Percentiles rank a stretch among this genome's conserved stretches.
These are phyloP conservation scores for Chelonia mydas DNA, from an alignment of 2,797 vertebrate genomes.

Conservation along the genomic window DNA sequence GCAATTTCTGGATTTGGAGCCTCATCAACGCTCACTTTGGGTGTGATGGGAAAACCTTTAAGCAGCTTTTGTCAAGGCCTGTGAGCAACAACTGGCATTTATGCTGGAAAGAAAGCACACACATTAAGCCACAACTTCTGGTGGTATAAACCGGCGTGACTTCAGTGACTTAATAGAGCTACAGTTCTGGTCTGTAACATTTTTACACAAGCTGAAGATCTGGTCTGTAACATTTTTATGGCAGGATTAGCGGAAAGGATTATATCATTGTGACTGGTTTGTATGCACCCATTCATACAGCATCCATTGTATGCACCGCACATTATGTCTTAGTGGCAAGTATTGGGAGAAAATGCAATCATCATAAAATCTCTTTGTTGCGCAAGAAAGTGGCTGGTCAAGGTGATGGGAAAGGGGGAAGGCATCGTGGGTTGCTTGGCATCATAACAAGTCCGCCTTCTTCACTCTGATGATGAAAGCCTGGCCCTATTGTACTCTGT, in stretches of 20 bases:
- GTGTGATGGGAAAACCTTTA: slow-evolving; percentile 57
- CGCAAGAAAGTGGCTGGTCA: background rate
- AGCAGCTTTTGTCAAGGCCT: slow-evolving; percentile 54
- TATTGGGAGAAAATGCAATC: background rate
- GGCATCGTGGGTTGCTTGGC: background rate
- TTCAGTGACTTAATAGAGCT: background rate
- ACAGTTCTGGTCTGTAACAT: background rate
- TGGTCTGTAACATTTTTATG: background rate
- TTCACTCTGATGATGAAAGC: slow-evolving; percentile 18
- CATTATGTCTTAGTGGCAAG: background rate
- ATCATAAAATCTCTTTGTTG: background rate
- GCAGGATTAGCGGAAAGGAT: background rate
- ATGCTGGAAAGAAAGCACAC: slow-evolving; percentile 4
- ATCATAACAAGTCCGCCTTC: background rate
- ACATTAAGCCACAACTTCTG: background rate
- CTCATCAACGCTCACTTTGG: slow-evolving; percentile 69
- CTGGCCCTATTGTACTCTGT: rapidly evolving
- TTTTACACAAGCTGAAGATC: background rate
- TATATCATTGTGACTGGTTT: background rate
- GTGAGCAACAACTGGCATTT: slow-evolving; percentile 57
- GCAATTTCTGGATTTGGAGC: slow-evolving; percentile 66
- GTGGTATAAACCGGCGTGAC: background rate
- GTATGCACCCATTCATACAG: background rate
- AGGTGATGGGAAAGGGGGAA: background rate
- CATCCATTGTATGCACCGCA: background rate